phyloP scores from a whole-genome alignment of 92 coral and sea anemone species.

The Porites evermanni region DNA sequence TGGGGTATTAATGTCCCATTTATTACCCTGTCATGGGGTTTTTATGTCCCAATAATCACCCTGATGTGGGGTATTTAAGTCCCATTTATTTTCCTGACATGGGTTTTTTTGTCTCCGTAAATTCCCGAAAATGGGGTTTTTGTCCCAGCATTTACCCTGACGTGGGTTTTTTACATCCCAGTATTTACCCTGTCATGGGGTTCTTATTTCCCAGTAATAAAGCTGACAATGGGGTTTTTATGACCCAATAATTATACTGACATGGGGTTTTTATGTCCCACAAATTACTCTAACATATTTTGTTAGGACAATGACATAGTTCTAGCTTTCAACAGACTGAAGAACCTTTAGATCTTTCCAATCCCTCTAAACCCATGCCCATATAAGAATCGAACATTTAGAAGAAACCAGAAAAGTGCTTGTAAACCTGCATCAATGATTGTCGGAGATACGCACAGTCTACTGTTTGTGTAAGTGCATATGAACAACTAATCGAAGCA shows the following conservation, averaged over 20 bases:
- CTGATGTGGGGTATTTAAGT: neutral
- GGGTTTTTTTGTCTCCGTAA: too few species aligned
- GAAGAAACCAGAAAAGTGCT: too few species aligned
- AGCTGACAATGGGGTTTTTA: neutral
- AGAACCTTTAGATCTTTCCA: conserved; percentile 12
- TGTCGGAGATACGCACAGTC: too few species aligned
- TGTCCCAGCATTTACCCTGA: too few species aligned
- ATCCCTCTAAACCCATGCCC: neutral
- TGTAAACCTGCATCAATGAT: too few species aligned
- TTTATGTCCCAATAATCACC: conserved; percentile 11
- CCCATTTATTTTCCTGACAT: too few species aligned
- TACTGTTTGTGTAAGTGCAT: too few species aligned
- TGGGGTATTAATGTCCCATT: conserved; percentile 10
- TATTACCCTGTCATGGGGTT: conserved; percentile 19
- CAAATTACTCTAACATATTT: neutral
- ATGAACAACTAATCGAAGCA: too few species aligned
- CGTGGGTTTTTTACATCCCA: too few species aligned
- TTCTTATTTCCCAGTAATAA: too few species aligned
- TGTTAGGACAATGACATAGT: neutral
- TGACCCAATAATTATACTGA: conserved; percentile 9
- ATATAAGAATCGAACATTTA: neutral
- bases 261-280: conserved; percentile 3
- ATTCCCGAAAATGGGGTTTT: too few species aligned
- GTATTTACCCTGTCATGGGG: too few species aligned
- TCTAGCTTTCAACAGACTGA: conserved; percentile 14